Conservation (phyloP, 37 sponge, comb jelly and placozoan species). For the Ephydatia muelleri region DNA sequence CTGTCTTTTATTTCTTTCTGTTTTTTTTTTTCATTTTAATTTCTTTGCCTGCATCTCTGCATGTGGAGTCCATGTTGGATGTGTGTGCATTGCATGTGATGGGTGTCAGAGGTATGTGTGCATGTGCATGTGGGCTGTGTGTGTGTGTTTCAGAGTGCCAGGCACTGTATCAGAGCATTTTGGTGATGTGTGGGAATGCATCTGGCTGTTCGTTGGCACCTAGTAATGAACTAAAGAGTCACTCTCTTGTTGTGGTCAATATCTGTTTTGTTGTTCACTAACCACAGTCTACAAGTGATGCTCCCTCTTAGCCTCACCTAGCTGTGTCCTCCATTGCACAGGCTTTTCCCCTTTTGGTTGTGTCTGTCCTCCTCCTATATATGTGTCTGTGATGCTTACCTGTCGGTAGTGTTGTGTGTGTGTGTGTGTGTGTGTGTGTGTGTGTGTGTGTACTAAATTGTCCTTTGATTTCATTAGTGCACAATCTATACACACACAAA, state of each 20-base stretch:
- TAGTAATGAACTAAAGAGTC: neutral
- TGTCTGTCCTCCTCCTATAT: too few relatives aligned
- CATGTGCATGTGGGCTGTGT: neutral
- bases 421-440: too few relatives aligned
- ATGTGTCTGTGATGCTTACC: too few relatives aligned
- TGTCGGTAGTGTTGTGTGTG: too few relatives aligned
- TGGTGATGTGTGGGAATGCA: neutral
- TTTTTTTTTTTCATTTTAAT: neutral
- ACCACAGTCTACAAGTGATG: slow-evolving; percentile 3
- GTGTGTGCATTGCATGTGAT: neutral
- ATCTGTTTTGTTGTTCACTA: neutral
- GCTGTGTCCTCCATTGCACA: neutral
- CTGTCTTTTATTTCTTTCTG: too few relatives aligned
- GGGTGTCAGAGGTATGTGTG: neutral
- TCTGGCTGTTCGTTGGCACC: neutral
- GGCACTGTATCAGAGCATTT: neutral
- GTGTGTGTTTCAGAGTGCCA: neutral
- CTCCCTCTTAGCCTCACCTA: neutral
- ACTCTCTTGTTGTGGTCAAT: neutral
- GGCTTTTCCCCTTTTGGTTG: too few relatives aligned
- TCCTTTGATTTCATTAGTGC: too few relatives aligned
- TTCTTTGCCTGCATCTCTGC: neutral
- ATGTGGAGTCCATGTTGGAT: slow-evolving; percentile 4
- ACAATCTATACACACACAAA: too few relatives aligned
- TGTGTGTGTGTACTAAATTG: neutral